Evolutionary conservation across 2,113 vertebrate species (phyloP).

Genomic region (Micronycteris hirsuta): DNA sequence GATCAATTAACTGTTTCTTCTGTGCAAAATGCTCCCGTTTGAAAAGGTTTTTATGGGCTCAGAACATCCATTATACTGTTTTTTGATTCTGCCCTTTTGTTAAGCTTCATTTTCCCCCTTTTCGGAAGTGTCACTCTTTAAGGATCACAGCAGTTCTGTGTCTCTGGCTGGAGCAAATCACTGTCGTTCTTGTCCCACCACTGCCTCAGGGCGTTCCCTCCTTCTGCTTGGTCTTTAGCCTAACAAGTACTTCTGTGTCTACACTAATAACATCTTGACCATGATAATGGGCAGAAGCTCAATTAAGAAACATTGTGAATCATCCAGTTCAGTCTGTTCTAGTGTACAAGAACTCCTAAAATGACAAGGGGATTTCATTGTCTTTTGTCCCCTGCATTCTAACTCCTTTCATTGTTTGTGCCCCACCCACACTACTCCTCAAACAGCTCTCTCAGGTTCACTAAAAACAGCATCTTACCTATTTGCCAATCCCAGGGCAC

Average conservation of each 20-base stretch:
- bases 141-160: conserved; percentile 46
- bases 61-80: neutral
- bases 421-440: neutral
- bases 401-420: neutral
- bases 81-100: neutral
- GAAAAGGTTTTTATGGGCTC: conserved; percentile 43
- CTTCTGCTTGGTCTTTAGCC: conserved; percentile 60
- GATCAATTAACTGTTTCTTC: conserved; percentile 54
- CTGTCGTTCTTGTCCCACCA: neutral
- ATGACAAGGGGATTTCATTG: neutral
- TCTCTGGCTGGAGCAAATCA: conserved; percentile 22
- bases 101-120: conserved; percentile 48
- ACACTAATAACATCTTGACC: neutral
- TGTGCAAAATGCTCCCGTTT: conserved; percentile 19
- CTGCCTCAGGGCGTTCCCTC: neutral
- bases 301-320: conserved; percentile 52
- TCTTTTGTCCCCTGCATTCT: neutral
- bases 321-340: neutral
- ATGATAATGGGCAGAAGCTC: conserved; percentile 28
- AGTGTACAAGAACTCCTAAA: neutral
- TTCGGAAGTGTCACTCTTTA: conserved; percentile 48
- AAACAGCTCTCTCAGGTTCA: neutral
- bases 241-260: conserved; percentile 51
- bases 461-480: conserved; percentile 79
- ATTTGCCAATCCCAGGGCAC: conserved; percentile 98